phyloP scores from a whole-genome alignment of 1,140 invertebrate species.

The Agraylea sexmaculata region DNA sequence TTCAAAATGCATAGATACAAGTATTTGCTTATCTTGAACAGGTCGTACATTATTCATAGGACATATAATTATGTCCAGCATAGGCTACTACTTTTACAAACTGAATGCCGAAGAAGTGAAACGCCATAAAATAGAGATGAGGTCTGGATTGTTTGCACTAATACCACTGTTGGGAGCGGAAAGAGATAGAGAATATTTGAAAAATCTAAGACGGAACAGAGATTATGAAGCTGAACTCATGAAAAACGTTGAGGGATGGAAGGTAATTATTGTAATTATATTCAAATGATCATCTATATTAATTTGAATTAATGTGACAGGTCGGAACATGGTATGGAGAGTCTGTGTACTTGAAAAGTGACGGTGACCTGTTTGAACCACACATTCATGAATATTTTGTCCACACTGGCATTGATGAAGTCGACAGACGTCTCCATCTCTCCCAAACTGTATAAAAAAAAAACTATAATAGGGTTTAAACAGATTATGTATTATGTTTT shows the following conservation, averaged over 20 bases:
- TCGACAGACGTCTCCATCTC: no score
- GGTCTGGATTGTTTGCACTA: constrained; percentile 60
- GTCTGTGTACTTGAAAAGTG: constrained; percentile 66
- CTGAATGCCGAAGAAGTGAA: constrained; percentile 40
- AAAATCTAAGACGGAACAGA: constrained; percentile 64
- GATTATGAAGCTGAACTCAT: constrained; percentile 78
- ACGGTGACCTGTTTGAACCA: constrained; percentile 37
- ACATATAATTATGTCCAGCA: constrained; percentile 47
- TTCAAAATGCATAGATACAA: no score
- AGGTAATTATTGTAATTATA: constrained; percentile 29
- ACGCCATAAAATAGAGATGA: constrained; percentile 55
- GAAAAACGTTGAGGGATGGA: constrained; percentile 80
- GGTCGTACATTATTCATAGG: constrained; percentile 46
- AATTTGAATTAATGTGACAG: constrained; percentile 25
- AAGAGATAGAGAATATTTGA: constrained; percentile 68
- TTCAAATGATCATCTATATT: not conserved
- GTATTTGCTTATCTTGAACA: constrained; percentile 28
- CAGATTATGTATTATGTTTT: no score
- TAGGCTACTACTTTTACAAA: constrained; percentile 45
- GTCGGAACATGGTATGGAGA: constrained; percentile 79
- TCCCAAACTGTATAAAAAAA: no score
- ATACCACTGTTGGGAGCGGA: constrained; percentile 68
- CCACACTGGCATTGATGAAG: no score
- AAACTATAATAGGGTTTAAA: no score
- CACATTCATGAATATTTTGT: constrained; percentile 41